phyloP scores from a whole-genome alignment of 2,888 invertebrate genomes.

The Eubasilissa splendida region DNA sequence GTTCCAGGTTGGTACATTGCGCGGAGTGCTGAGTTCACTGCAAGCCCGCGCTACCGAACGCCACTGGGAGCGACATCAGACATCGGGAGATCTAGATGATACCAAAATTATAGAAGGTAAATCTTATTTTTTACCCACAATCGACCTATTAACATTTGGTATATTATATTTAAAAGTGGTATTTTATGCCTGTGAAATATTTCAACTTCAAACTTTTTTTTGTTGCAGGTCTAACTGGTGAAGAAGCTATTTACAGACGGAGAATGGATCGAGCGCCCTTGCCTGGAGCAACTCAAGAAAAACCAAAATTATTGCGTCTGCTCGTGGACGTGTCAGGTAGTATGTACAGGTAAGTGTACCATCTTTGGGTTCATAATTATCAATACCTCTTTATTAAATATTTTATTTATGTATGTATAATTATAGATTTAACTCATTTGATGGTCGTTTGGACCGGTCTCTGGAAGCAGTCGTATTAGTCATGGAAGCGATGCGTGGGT shows the following conservation, averaged over 20 bases:
- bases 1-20: constrained; percentile 82
- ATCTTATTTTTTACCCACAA: neutral
- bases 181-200: too few relatives aligned
- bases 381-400: neutral
- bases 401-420: neutral
- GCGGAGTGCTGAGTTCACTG: constrained; percentile 88
- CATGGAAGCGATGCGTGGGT: constrained; percentile 92
- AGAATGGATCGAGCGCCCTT: constrained; percentile 91
- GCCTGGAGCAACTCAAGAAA: constrained; percentile 87
- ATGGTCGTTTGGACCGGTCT: constrained; percentile 91
- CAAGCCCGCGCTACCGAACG: constrained; percentile 96
- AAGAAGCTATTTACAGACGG: constrained; percentile 90
- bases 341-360: constrained; percentile 84
- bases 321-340: constrained; percentile 96
- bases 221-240: constrained; percentile 84
- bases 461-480: constrained; percentile 91
- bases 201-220: too few relatives aligned
- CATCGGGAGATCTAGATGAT: constrained; percentile 95
- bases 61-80: constrained; percentile 95
- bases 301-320: constrained; percentile 89
- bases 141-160: too few relatives aligned
- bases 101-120: constrained; percentile 93
- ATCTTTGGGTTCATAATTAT: neutral
- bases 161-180: too few relatives aligned
- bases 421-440: constrained; percentile 91